These are phyloP conservation scores for Lasioglossum malachurum DNA, from an alignment of 2,888 invertebrate genomes.

Conservation along the genomic window DNA sequence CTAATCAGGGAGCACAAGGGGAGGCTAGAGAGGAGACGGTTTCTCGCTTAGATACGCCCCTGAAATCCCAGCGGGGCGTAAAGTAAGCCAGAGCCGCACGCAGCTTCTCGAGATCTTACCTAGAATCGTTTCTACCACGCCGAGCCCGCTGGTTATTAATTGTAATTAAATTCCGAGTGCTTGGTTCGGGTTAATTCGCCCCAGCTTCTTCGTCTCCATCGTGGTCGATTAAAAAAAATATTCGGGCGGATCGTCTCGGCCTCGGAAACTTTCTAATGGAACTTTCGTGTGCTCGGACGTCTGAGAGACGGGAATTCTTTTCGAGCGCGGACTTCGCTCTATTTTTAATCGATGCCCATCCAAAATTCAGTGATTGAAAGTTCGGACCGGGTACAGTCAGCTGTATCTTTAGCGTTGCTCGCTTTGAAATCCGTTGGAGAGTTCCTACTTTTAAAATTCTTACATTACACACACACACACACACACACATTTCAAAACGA, in stretches of 20 bases:
- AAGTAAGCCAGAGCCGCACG: conserved; percentile 76
- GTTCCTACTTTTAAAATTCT: neutral
- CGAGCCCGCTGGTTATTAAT: conserved; percentile 78
- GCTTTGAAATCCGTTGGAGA: no score
- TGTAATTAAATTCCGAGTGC: conserved; percentile 81
- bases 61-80: conserved; percentile 74
- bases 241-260: neutral
- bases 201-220: conserved; percentile 32
- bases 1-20: conserved; percentile 57
- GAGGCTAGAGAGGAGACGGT: conserved; percentile 37
- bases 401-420: neutral
- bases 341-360: neutral
- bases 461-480: no score
- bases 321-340: neutral
- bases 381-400: neutral
- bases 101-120: conserved; percentile 77
- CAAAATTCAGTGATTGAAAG: neutral
- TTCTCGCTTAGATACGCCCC: conserved; percentile 60
- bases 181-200: conserved; percentile 75
- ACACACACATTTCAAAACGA: no score
- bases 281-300: neutral
- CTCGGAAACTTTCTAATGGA: neutral
- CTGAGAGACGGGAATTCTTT: neutral
- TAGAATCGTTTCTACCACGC: conserved; percentile 72
- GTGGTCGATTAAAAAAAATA: conserved; percentile 25